Evolutionary conservation across 2,797 vertebrate genomes (phyloP), one percentile per base, ranked within the genome.

Genomic region (Poecilia gillii): DNA sequence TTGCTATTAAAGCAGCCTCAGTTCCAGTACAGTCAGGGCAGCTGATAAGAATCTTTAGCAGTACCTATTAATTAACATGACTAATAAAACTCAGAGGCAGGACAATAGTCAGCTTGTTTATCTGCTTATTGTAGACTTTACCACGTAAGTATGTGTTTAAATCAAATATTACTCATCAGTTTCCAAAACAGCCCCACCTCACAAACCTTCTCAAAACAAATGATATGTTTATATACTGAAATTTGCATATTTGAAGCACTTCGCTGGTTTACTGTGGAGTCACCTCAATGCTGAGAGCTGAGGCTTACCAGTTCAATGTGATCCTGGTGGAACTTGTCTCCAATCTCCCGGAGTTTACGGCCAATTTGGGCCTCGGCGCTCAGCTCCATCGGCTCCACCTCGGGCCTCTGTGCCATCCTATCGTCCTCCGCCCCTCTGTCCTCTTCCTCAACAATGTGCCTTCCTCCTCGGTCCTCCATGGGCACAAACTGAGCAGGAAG

Each of bases 251-350:
- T 68, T 41, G 36, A 25, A 8, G 33, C 36, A 68, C 39, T 68
- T 16, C 3, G 43, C 28, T n/a, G 1, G 5, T n/a, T 81, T 64
- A 81, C 28, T 25, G 25, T 57, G 71, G 73, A 82, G 64, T 46
- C 68, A 51, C 45, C 68, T 74, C 14, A 33, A 70, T 18, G 64
- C 66, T 57, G 4, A 3, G 72, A 14, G 57, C 39, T 2, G 49
- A 81, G 41, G 41, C 95, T 95, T 91, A 97, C 96, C 96, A 93
- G 81, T 83, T 96, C 94, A 83, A 96, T 77, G 71, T 96, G 95
- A 66, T 97, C 95, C 81, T 93, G 92, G 72, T 97, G 93, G 91
- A 97, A 96, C 90, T 94, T 94, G 92, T 97, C 96, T 81, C 96
- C 96, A 25, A 97, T 96, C 90, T 96, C 92, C 66, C 96, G 96